phyloP scores from a whole-genome alignment of 2,888 invertebrate species.

The Lycaena phlaeas region DNA sequence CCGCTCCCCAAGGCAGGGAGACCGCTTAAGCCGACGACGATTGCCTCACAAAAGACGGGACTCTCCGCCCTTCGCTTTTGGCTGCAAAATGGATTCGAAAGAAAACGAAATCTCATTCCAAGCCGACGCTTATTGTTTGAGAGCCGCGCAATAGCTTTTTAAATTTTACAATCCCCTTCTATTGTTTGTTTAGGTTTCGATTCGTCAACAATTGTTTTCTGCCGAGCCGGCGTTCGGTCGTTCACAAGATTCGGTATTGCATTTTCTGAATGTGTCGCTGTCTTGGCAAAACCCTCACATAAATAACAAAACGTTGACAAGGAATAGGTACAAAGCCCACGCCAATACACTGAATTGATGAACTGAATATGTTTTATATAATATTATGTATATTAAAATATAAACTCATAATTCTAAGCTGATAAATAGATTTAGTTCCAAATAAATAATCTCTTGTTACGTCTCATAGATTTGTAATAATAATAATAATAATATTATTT shows the following conservation, averaged over 20 bases:
- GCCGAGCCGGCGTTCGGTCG: slow-evolving; percentile 11
- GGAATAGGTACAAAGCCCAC: no score
- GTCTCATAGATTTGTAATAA: no score
- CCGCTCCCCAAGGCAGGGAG: slow-evolving; percentile 28
- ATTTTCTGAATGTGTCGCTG: slow-evolving; percentile 2
- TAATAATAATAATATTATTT: no score
- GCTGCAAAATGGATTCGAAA: slow-evolving; percentile 46
- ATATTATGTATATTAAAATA: no score
- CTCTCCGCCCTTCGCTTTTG: slow-evolving; percentile 32
- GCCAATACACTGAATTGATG: no score
- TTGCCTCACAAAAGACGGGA: slow-evolving; percentile 51
- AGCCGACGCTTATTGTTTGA: slow-evolving; percentile 49
- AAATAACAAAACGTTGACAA: not conserved
- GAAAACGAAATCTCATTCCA: slow-evolving; percentile 59
- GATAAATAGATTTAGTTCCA: no score
- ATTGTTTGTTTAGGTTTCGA: slow-evolving; percentile 24
- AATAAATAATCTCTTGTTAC: no score
- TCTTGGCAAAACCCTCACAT: slow-evolving; percentile 2
- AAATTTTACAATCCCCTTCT: slow-evolving; percentile 41
- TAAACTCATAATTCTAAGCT: no score
- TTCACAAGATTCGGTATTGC: slow-evolving; percentile 7
- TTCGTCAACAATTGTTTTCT: slow-evolving; percentile 19
- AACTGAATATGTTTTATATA: no score
- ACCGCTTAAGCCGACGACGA: slow-evolving; percentile 53
- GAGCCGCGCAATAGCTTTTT: slow-evolving; percentile 53